Evolutionary conservation across 2,113 vertebrate genomes (phyloP).

Genomic region (Brachirus orientalis): DNA sequence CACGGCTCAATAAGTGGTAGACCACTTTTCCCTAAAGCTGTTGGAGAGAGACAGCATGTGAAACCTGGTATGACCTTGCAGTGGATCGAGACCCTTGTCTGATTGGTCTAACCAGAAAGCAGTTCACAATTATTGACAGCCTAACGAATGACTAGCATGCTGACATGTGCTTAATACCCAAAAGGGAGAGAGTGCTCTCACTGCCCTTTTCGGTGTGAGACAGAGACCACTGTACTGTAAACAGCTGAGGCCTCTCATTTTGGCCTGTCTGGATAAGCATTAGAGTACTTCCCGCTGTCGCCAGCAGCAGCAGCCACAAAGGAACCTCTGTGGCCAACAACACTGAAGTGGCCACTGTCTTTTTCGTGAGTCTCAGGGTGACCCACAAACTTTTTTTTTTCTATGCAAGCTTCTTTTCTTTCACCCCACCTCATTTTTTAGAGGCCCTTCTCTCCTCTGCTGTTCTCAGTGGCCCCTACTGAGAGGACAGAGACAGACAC

Average conservation of each 20-base stretch:
- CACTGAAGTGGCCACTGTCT: slow-evolving; percentile 78
- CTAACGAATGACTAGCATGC: slow-evolving; percentile 66
- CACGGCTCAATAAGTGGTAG: slow-evolving; percentile 21
- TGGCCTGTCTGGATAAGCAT: slow-evolving; percentile 68
- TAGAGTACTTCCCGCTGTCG: slow-evolving; percentile 66
- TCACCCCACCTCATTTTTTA: slow-evolving; percentile 64
- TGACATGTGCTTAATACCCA: slow-evolving; percentile 66
- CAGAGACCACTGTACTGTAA: slow-evolving; percentile 71
- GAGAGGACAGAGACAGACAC: slow-evolving; percentile 79
- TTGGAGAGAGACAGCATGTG: slow-evolving; percentile 20
- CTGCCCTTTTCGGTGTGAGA: slow-evolving; percentile 71
- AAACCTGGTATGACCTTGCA: slow-evolving; percentile 54
- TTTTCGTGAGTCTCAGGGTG: slow-evolving; percentile 74
- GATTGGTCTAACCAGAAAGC: slow-evolving; percentile 64
- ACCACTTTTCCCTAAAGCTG: slow-evolving; percentile 43
- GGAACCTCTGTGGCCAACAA: slow-evolving; percentile 76
- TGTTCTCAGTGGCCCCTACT: slow-evolving; percentile 77
- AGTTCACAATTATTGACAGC: slow-evolving; percentile 71
- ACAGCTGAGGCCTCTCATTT: slow-evolving; percentile 75
- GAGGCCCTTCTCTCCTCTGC: slow-evolving; percentile 69
- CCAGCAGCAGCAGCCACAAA: slow-evolving; percentile 73
- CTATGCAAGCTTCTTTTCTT: slow-evolving; percentile 74
- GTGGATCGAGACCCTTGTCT: slow-evolving; percentile 58
- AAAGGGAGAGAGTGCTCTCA: slow-evolving; percentile 65
- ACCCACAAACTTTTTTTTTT: slow-evolving; percentile 73